Percentiles rank a stretch among this genome's conserved stretches.
These are phyloP conservation scores for Zingel zingel DNA, from an alignment of 2,113 vertebrate species.

Conservation along the genomic window DNA sequence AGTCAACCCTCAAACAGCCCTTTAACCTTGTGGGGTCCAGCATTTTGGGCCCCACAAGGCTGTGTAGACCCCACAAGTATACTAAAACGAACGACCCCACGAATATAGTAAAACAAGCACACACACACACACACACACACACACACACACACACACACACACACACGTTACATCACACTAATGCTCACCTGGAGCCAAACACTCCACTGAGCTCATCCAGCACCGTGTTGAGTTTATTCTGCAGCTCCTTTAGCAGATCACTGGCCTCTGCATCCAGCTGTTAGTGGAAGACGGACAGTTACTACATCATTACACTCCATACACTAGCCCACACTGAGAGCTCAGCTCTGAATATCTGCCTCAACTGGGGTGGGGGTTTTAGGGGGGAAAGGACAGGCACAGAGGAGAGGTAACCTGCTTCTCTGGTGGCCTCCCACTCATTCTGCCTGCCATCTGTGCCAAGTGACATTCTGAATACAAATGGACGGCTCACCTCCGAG, in stretches of 20 bases:
- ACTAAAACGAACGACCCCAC: too few relatives aligned
- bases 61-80: too few relatives aligned
- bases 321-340: conserved; percentile 39
- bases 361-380: conserved; percentile 31
- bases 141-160: not conserved
- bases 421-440: conserved; percentile 63
- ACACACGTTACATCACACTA: not conserved
- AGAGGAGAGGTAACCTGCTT: conserved; percentile 62
- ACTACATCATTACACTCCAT: conserved; percentile 49
- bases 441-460: conserved; percentile 73
- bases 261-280: conserved; percentile 97
- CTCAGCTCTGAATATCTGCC: conserved; percentile 56
- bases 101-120: too few relatives aligned
- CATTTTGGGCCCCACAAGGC: too few relatives aligned
- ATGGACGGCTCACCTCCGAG: conserved; percentile 69
- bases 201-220: conserved; percentile 93
- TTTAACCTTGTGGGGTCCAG: too few relatives aligned
- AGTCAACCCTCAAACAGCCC: too few relatives aligned
- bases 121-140: not conserved
- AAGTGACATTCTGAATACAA: conserved; percentile 67
- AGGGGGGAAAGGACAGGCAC: conserved; percentile 25
- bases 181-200: conserved; percentile 91
- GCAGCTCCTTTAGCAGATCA: conserved; percentile 93
- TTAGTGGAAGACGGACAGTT: conserved; percentile 71
- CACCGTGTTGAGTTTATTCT: conserved; percentile 92